Evolutionary conservation across 1,140 invertebrate species (phyloP).

Genomic region (Polyergus mexicanus): DNA sequence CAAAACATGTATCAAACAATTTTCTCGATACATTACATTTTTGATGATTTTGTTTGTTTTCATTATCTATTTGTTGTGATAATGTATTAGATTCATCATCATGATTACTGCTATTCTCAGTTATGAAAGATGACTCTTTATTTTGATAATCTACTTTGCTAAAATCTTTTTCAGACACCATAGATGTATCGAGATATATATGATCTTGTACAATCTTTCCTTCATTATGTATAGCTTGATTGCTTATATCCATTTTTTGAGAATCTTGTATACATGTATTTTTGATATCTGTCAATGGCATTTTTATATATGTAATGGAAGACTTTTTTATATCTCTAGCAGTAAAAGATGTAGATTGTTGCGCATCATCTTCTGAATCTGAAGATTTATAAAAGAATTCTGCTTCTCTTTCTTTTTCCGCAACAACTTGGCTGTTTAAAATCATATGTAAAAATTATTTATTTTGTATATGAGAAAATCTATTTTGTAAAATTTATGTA

Average conservation of each 20-base stretch:
- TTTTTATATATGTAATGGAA: neutral
- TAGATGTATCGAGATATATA: neutral
- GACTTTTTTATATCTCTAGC: neutral
- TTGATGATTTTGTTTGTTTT: neutral
- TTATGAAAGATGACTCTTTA: neutral
- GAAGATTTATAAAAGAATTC: constrained; percentile 83
- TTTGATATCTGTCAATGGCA: neutral
- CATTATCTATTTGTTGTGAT: neutral
- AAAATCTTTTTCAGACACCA: neutral
- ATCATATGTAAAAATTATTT: constrained; percentile 45
- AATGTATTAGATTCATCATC: neutral
- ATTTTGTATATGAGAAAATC: neutral
- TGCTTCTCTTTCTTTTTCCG: constrained; percentile 84
- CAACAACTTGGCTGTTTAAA: constrained; percentile 77
- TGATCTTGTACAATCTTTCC: constrained; percentile 40
- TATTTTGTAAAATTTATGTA: neutral
- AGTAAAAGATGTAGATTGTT: neutral
- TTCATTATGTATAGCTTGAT: constrained; percentile 62
- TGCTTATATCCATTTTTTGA: constrained; percentile 60
- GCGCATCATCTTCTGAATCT: constrained; percentile 81
- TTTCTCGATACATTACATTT: constrained; percentile 44
- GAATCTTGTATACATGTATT: constrained; percentile 54
- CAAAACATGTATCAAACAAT: constrained; percentile 63
- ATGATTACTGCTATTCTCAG: neutral
- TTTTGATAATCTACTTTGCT: neutral